Base-by-base conservation (phyloP, 2,113 vertebrate species). In the Tetrao urogallus region DNA sequence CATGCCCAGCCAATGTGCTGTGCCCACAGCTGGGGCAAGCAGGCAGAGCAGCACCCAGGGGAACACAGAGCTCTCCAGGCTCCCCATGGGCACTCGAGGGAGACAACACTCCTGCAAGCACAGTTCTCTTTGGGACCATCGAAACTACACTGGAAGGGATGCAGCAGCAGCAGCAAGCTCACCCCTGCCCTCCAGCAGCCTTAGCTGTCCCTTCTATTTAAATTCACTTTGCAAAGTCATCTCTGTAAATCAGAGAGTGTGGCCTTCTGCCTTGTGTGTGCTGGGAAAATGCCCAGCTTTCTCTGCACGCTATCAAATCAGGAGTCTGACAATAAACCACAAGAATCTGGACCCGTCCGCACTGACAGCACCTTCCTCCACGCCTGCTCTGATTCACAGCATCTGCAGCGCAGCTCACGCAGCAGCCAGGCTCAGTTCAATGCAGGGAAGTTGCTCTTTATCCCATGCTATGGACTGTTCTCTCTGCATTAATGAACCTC, bases 321-420 rank as follows among this genome's bases (percentile, higher is more conserved):
- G 76, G 64, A 65, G 67, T 71, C 77, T 89, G 94, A 82, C 75
- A 76, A 70, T 22, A 76, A 87, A 73, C n/a, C 58, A 58, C 81
- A 63, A 8, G 60, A 76, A 79, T 76, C 77, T 58, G 71, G 36
- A 50, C 36, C 76, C 65, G 19, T 32, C 27, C 1, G 0, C 0
- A 0, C 65, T 63, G 69, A 32, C 64, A 27, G 76, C 43, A 40
- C 70, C 80, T 92, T 92, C 78, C 91, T 89, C 88, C 93, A 80
- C 0, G 21, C 56, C 75, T 76, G 78, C 92, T 81, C 91, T 91
- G 78, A 94, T 82, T 91, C 86, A 90, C 81, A 79, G 94, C 70
- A 52, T 65, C 88, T 72, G 73, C 89, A 85, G 2, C 57, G 2
- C 40, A 24, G 61, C 1, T 84, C 16, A 6, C 75, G 63, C 74